Evolutionary conservation across 2,113 vertebrate genomes (phyloP).

Genomic region (Vanacampus margaritifer): DNA sequence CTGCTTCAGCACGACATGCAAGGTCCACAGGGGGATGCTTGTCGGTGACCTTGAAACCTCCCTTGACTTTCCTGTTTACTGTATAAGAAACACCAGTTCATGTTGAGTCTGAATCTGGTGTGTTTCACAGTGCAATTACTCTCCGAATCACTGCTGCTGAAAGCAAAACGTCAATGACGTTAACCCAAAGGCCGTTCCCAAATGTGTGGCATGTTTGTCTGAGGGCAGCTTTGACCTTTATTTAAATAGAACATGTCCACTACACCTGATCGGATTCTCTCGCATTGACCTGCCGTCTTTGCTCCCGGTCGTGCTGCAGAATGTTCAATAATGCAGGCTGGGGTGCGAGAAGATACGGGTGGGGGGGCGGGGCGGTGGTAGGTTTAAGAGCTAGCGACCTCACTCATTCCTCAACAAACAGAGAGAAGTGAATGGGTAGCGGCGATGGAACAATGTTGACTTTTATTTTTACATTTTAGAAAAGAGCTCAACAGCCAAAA

Average conservation of each 20-base stretch:
- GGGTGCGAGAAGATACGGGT: conserved; percentile 18
- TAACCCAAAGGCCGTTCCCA: conserved; percentile 44
- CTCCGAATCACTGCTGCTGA: background rate
- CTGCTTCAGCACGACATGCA: background rate
- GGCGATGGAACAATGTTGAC: background rate
- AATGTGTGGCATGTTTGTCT: conserved; percentile 30
- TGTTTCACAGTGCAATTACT: background rate
- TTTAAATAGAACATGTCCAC: conserved; percentile 46
- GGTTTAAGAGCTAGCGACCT: conserved; percentile 42
- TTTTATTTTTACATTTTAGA: too few species aligned
- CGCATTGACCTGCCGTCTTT: conserved; percentile 39
- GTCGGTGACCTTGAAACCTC: background rate
- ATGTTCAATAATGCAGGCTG: conserved; percentile 67
- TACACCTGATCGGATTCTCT: conserved; percentile 36
- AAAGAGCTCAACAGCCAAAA: conserved; percentile 7
- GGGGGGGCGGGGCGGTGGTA: too few species aligned
- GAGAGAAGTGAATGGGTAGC: conserved; percentile 20
- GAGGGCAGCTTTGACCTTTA: conserved; percentile 33
- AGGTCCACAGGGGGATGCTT: background rate
- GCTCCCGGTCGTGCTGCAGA: conserved; percentile 44
- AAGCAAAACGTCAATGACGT: conserved; percentile 37
- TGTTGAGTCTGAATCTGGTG: background rate
- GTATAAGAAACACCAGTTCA: background rate
- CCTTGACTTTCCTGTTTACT: background rate
- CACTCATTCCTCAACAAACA: conserved; percentile 27